Evolutionary conservation across 2,113 vertebrate genomes (phyloP), one percentile per base, ranked within the genome.

Genomic region (Siniperca knerii): DNA sequence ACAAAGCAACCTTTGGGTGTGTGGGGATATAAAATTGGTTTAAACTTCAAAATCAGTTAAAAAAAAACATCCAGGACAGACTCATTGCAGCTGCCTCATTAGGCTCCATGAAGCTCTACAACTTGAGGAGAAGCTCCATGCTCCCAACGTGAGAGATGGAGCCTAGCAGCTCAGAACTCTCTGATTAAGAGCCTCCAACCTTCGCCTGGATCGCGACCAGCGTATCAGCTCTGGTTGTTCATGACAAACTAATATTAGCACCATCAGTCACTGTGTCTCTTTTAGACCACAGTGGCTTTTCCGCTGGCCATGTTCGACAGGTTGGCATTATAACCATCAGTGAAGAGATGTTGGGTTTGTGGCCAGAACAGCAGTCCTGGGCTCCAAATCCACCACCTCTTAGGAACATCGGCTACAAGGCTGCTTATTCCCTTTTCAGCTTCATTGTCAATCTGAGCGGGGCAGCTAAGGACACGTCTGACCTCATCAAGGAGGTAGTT

Each of bases 401-500:
- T 65, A 44, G n/a, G 29, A 79, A 29, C 57, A n/a, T 21, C 50
- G 75, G 81, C 72, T 40, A 8, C 23, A 58, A 37, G 3, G 15
- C 44, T 37, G 25, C 58, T 67, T 20, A 15, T 33, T 61, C 9
- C 11, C n/a, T 25, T 42, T 58, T 16, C 60, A 57, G 40, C 74
- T 37, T 50, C 37, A 40, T 75, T 75, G 33, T 79, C 35, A 66
- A 29, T 42, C 82, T 52, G 50, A 77, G 13, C 4, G 4, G 21
- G 15, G 61, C 70, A 64, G 23, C 54, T 57, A 6, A 61, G 77
- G 67, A 75, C 44, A 40, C 8, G 75, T 67, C 74, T 23, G 11
- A 70, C 33, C 69, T 80, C 78, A 86, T 81, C 71, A 58, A 69
- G 75, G 33, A 82, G 62, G 37, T 10, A 42, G 54, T 79, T 90